Evolutionary conservation across 2,113 vertebrate species (phyloP), one percentile per base, ranked within the genome.

Genomic region (Rostratula benghalensis): DNA sequence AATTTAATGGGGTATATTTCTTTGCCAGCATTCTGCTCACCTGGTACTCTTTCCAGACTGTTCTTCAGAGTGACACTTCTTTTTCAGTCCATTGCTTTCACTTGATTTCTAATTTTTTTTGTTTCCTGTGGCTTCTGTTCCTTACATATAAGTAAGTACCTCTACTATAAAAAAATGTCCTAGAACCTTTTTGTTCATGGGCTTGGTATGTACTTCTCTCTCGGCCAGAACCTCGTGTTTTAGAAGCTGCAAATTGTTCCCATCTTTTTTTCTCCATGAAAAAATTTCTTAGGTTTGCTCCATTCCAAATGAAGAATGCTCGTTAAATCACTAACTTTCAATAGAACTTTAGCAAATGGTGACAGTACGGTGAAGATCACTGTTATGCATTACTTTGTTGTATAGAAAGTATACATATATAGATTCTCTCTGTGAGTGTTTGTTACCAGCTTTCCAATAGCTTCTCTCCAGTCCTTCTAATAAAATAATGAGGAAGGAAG

Each of bases 11-110:
- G 16, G 4, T 7, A 7, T 84, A 17, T 73, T 75, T 89, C 37
- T 71, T 64, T 82, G 69, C 53, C 43, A 92, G 4, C 24, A 22
- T 89, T 89, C 61, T 89, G 27, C 14, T 17, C 81, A 93, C 65
- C 43, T 93, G 20, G 27, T 71, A 79, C 33, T 45, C 21, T 82
- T 91, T 81, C 46, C 59, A 68, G 33, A 51, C 48, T 64, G 10
- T 73, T 84, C 61, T 75, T 94, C 39, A 80, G 79, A 93, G n/a
- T 64, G 70, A 31, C 16, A 10, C n/a, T 92, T 35, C 16, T 81
- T 94, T 94, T 94, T 86, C 68, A 89, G 60, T 56, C 27, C 50
- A 69, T 89, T 95, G 64, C 43, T 41, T 87, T 94, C 35, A 35
- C 30, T 91, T 87, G 54, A 63, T 68, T 31, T 78, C 45, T 53